Evolutionary conservation across 2,888 invertebrate genomes (phyloP).

Genomic region (Calameuta pallipes): DNA sequence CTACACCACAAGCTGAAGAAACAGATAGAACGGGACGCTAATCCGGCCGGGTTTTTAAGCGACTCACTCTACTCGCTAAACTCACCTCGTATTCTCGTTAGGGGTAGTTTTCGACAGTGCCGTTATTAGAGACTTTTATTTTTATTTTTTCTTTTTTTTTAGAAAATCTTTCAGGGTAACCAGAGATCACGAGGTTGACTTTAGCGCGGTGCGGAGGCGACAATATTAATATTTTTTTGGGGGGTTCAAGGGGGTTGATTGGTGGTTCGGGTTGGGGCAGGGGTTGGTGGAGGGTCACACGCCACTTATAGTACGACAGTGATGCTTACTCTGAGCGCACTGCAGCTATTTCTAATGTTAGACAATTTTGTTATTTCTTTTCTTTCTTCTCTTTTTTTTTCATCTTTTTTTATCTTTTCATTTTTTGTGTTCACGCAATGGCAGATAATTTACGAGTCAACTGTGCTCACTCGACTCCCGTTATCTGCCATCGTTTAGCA

Average conservation of each 20-base stretch:
- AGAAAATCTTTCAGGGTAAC: not conserved
- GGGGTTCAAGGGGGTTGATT: not conserved
- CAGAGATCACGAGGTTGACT: slow-evolving; percentile 24
- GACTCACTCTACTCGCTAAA: slow-evolving; percentile 33
- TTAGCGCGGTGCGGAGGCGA: slow-evolving; percentile 35
- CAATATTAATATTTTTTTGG: slow-evolving; percentile 19
- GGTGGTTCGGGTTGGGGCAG: not conserved
- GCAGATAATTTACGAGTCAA: not conserved
- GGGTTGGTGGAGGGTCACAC: slow-evolving; percentile 41
- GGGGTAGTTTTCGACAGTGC: not conserved
- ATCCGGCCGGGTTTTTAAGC: slow-evolving; percentile 51
- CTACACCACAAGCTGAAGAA: slow-evolving; percentile 60
- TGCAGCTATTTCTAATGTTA: slow-evolving; percentile 59
- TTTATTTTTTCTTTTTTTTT: no score
- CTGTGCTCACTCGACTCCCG: not conserved
- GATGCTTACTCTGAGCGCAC: slow-evolving; percentile 35
- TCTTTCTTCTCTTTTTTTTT: slow-evolving; percentile 12
- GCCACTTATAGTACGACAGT: slow-evolving; percentile 32
- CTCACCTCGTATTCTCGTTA: not conserved
- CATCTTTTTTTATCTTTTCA: slow-evolving; percentile 17
- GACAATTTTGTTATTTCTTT: slow-evolving; percentile 19
- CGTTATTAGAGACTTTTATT: not conserved
- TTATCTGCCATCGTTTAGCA: not conserved
- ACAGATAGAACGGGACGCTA: slow-evolving; percentile 48
- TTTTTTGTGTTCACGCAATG: slow-evolving; percentile 25